These are phyloP conservation scores for Pagetopsis macropterus DNA, from an alignment of 2,797 vertebrate genomes.

Conservation along the genomic window DNA sequence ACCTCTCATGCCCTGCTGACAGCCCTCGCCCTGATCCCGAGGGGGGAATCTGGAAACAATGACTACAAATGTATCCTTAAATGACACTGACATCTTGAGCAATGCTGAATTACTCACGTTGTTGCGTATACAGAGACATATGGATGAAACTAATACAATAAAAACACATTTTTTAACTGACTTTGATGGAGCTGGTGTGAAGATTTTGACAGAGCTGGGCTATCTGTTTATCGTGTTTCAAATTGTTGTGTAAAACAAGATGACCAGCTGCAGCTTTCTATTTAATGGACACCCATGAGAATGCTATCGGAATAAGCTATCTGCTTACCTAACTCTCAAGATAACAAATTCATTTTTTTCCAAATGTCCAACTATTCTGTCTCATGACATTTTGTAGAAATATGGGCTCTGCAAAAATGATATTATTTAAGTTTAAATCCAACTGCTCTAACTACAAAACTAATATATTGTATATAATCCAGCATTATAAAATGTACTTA, in stretches of 20 bases:
- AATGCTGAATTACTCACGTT: not conserved
- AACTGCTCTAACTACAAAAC: not conserved
- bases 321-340: not conserved
- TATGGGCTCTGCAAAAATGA: not conserved
- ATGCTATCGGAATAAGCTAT: not conserved
- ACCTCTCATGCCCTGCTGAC: not conserved
- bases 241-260: not conserved
- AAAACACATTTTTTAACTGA: too few relatives aligned
- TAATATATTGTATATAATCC: not conserved
- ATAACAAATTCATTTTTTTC: not conserved
- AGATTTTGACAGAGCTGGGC: not conserved
- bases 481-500: not conserved
- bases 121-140: not conserved
- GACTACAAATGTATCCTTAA: not conserved
- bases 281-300: too few relatives aligned
- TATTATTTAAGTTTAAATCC: not conserved
- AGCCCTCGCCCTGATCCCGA: not conserved
- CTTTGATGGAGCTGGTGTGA: not conserved
- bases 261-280: too few relatives aligned
- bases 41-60: constrained; percentile 5
- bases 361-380: not conserved
- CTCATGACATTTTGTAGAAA: not conserved
- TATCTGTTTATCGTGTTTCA: not conserved
- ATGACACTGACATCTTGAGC: not conserved
- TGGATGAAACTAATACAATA: not conserved